These are phyloP conservation scores for Colletes collaris DNA, from an alignment of 2,888 invertebrate genomes.

Conservation along the genomic window DNA sequence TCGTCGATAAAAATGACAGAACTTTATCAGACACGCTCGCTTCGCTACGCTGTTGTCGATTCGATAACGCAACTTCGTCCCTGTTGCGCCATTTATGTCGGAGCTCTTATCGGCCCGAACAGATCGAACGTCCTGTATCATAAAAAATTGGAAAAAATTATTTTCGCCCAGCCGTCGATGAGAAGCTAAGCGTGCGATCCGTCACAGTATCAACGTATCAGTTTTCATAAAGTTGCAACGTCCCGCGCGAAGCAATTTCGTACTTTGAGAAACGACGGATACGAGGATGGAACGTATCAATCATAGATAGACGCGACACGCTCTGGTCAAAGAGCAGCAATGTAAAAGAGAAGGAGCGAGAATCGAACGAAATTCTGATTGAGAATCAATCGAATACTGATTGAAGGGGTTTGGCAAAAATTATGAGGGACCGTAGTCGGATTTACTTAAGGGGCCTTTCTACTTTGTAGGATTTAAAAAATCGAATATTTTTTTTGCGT, in stretches of 20 bases:
- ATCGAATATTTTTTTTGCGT: too few species aligned
- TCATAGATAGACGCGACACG: too few species aligned
- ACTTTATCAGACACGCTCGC: conserved; percentile 65
- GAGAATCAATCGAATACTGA: too few species aligned
- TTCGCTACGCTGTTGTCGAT: conserved; percentile 56
- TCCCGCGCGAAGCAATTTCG: not conserved
- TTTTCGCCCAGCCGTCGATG: conserved; percentile 47
- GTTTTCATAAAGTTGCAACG: conserved; percentile 2
- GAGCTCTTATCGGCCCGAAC: conserved; percentile 56
- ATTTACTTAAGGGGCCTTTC: too few species aligned
- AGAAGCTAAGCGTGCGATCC: conserved; percentile 42
- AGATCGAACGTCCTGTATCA: conserved; percentile 51
- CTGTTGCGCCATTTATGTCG: conserved; percentile 66
- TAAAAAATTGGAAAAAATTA: conserved; percentile 69
- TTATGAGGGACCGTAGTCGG: too few species aligned
- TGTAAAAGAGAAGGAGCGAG: too few species aligned
- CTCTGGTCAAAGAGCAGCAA: too few species aligned
- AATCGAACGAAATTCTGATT: too few species aligned
- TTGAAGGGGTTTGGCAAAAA: too few species aligned
- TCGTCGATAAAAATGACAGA: conserved; percentile 71
- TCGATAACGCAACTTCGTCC: conserved; percentile 59
- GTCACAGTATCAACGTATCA: conserved; percentile 41
- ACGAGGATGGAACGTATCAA: not conserved
- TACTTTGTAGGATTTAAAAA: too few species aligned
- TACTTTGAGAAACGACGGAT: not conserved